Evolutionary conservation across 2,797 vertebrate species (phyloP), one percentile per base, ranked within the genome.

Genomic region (Lutjanus campechanus): DNA sequence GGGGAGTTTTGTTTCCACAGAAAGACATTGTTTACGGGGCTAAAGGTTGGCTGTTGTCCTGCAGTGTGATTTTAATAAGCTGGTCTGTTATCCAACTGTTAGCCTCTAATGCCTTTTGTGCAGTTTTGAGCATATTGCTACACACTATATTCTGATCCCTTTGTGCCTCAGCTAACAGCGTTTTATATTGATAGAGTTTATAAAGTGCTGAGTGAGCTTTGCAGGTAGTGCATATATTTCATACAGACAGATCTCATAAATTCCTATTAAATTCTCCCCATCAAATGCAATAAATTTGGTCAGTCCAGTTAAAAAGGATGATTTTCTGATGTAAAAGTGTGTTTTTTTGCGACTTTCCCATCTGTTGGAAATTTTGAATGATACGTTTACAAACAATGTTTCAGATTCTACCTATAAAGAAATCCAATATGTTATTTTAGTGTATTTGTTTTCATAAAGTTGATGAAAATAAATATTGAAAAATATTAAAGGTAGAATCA

Each of bases 41-140:
- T 61, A 20, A 70, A 73, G 59, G 49, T 61, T 59, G 22, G 17
- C 5, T 59, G 11, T 64, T 68, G 53, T 75, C 70, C 53, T 74
- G 61, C 67, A 62, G 65, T 71, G 54, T 64, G 73, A 55, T 81
- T 85, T 87, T 86, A 88, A 85, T 83, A 62, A 81, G 74, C 9
- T 44, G 5, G 43, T 58, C 60, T 67, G 10, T 53, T 59, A 54
- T 65, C 41, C 5, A 40, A 16, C 67, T 17, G 46, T 61, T 73
- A 8, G 8, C 69, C 61, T 82, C 22, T 41, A 43, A 55, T 69
- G 50, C 47, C 22, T 64, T 64, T 71, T 56, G 20, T 71, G 47
- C 59, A 29, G 3, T 80, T 59, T 53, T 68, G 36, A 75, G n/a
- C 5, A 13, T 41, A 50, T 15, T 7, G 8, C 15, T 60, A 19